Conservation (phyloP, 2,113 vertebrate genomes). For the Scartelaos histophorus region DNA sequence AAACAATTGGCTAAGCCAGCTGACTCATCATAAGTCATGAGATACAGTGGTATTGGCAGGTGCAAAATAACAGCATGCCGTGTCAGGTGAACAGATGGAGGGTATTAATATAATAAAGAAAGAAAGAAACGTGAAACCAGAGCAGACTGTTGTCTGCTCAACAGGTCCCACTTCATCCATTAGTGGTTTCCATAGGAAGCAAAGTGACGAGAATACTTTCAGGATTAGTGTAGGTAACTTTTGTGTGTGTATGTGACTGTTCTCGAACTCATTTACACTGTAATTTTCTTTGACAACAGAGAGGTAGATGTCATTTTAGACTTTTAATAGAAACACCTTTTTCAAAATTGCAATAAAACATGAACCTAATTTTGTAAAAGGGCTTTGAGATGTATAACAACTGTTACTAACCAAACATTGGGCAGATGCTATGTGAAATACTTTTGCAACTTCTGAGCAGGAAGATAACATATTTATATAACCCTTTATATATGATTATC, state of each 20-base stretch:
- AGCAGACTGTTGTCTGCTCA: conserved; percentile 51
- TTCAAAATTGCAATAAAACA: conserved; percentile 32
- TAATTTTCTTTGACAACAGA: conserved; percentile 36
- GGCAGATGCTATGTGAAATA: no score
- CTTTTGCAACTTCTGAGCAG: no score
- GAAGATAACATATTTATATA: no score
- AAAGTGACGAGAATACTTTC: conserved; percentile 13
- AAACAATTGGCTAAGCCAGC: not conserved
- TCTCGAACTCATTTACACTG: conserved; percentile 39
- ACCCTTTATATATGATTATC: no score
- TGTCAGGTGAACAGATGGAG: conserved; percentile 65
- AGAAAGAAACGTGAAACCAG: conserved; percentile 68
- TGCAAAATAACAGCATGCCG: conserved; percentile 40
- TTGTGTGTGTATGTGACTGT: conserved; percentile 26
- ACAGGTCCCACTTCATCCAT: conserved; percentile 35
- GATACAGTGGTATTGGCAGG: conserved; percentile 8
- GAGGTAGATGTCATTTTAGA: conserved; percentile 35
- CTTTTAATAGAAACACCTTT: conserved; percentile 31
- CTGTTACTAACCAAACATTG: no score
- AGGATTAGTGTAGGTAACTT: conserved; percentile 25
- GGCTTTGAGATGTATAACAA: conserved; percentile 1
- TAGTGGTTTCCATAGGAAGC: conserved; percentile 31
- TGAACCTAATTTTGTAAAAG: conserved; percentile 14
- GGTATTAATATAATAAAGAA: conserved; percentile 53
- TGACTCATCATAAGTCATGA: not conserved